Evolutionary conservation across 2,797 vertebrate species (phyloP).

Genomic region (Parauchenoglanis ngamensis): DNA sequence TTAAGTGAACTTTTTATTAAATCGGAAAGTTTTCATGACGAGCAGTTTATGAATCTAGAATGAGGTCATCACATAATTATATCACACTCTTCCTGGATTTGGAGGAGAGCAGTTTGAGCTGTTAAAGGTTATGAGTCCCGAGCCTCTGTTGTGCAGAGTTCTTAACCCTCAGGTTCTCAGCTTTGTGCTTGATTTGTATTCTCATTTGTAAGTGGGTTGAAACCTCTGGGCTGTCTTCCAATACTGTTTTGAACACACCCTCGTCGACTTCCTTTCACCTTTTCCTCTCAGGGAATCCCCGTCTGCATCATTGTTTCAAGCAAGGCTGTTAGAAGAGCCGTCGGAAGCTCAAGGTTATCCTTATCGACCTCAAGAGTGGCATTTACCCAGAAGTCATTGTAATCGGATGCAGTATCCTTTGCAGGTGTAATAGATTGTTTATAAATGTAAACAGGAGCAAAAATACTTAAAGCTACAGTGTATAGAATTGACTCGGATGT

Average conservation of each 20-base stretch:
- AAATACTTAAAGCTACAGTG: not conserved
- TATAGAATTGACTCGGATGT: not conserved
- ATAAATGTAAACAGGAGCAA: not conserved
- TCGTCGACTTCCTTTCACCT: not conserved
- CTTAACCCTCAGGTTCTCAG: not conserved
- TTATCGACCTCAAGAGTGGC: not conserved
- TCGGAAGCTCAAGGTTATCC: not conserved
- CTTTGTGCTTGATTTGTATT: not conserved
- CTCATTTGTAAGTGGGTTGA: not conserved
- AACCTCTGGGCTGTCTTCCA: not conserved
- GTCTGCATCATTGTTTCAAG: not conserved
- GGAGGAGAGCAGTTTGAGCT: not conserved
- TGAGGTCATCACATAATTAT: not conserved
- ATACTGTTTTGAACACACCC: slow-evolving; percentile 6
- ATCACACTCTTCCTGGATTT: not conserved
- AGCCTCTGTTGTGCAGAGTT: not conserved
- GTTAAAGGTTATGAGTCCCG: not conserved
- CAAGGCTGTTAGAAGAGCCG: not conserved
- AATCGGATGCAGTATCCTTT: not conserved
- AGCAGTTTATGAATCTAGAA: not conserved
- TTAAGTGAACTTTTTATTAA: not conserved
- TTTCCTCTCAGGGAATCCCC: slow-evolving; percentile 7
- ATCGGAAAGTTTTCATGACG: not conserved
- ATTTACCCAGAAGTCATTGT: not conserved
- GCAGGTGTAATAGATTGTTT: not conserved